Conservation (phyloP, 2,113 vertebrate species). For the Anthoscopus minutus region DNA sequence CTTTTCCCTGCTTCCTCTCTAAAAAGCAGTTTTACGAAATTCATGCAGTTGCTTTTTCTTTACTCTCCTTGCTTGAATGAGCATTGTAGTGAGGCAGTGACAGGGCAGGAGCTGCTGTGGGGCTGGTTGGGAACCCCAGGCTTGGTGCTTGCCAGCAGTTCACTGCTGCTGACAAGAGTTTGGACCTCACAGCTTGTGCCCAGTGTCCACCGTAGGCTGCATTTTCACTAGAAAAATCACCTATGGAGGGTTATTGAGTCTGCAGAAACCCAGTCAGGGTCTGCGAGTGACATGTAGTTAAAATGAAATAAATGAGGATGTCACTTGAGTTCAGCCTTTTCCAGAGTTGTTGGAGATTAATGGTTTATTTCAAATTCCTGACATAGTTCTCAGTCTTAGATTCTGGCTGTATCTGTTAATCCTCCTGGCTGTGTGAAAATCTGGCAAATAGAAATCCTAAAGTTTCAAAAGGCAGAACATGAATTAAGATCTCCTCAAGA, state of each 20-base stretch:
- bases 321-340: constrained; percentile 9
- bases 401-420: constrained; percentile 24
- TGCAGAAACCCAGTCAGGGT: background rate
- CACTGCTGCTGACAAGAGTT: accelerated
- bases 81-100: background rate
- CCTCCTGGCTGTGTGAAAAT: background rate
- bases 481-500: background rate
- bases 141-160: background rate
- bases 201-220: background rate
- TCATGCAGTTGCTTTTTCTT: background rate
- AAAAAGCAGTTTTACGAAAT: background rate
- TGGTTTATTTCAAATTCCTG: constrained; percentile 42
- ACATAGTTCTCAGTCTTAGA: constrained; percentile 36
- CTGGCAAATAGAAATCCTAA: background rate
- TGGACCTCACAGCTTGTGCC: background rate
- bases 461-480: background rate
- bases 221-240: background rate
- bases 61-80: background rate
- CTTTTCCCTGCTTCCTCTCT: background rate
- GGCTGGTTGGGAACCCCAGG: background rate
- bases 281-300: background rate
- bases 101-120: background rate
- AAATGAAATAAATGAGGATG: constrained; percentile 32
- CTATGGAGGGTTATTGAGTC: background rate
- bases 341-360: constrained; percentile 7